Evolutionary conservation across 2,113 vertebrate species (phyloP), one percentile per base, ranked within the genome.

Genomic region (Oncorhynchus clarkii): DNA sequence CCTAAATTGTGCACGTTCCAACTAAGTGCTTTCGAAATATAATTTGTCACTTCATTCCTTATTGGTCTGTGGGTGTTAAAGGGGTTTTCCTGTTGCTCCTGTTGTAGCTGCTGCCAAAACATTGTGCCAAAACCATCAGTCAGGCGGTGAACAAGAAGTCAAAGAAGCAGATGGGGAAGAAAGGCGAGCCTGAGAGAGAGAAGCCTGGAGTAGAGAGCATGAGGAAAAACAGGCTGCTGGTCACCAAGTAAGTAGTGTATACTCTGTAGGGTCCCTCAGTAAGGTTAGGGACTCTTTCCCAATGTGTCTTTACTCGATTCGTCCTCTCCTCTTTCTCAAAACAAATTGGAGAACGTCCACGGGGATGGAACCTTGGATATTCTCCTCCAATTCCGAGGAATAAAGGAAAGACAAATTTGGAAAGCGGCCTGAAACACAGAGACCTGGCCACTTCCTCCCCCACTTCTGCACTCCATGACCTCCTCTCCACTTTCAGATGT

Each of bases 101-200:
- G 0, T 72, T n/a, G 2, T 82, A 99, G 97, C 92, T 99, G 87
- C 93, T 99, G 89, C 98, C 98, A 77, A 99, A 99, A 86, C 98
- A 99, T 91, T 99, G 97, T 93, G 98, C 98, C 84, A 99, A 99
- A 94, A 99, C 98, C 86, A 99, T 99, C 95, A 99, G 98, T 93
- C 98, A 99, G 92, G 97, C 96, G 51, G 97, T 98, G 87, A 99
- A 99, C 90, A 99, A 98, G 88, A 98, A 99, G 89, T 97, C 96
- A 79, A 99, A 98, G 93, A 98, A 97, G 90, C 95, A 97, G 79
- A 98, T 96, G 1, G 98, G 98, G 83, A 99, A 99, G 92, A 99
- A 99, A 88, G 98, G 97, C 67, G 98, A 99, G 90, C 96, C 97
- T 3, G 98, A 99, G 91, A 92, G 98, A 68, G 98, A 99, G 88